Base-by-base conservation (phyloP, 2,888 invertebrate genomes). In the Lissonota sp. region DNA sequence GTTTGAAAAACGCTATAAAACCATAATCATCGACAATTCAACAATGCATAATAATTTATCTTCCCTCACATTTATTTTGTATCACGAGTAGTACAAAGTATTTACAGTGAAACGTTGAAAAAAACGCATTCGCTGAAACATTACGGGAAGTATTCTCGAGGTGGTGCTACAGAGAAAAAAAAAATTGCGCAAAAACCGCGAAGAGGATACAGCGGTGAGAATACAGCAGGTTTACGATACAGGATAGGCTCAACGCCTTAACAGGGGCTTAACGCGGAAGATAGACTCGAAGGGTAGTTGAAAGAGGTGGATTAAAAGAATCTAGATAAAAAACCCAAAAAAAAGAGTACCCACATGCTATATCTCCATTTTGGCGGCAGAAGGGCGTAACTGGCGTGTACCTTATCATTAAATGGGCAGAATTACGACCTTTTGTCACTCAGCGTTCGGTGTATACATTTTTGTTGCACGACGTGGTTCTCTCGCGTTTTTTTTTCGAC, bases 171-270 rank as follows among this genome's bases (percentile, higher is more conserved):
- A 12, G 14, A 49, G 44, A 46, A 53, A 26, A 46, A 53, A 26
- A 26, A 26, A 26, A 26, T 26, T 44, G 67, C 62, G 60, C 44
- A 53, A 71, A 78, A 74, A 77, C 58, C 60, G 70, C 12, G 81
- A 81, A 71, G 63, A 80, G 77, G 46, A 78, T 74, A 66, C 46
- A 55, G 26, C 26, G 26, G 26, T 26, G 26, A 44, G 40, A 39
- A 66, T 51, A 51, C 77, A 66, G 69, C 73, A 12, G 57, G 67
- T 42, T 57, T 77, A 49, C 72, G 73, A 75, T 26, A 26, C 26
- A 26, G 26, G 26, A 26, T 44, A 74, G 74, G 55, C 73, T 81
- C 70, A 78, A 77, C 69, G 73, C 73, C 73, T 81, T 77, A 73
- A 73, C 64, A 67, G 69, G 16, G 26, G 26, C 3, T 53, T 77